Percentiles rank a stretch among this genome's conserved stretches.
phyloP scores from a whole-genome alignment of 2,113 vertebrate genomes.

The Perca schrenkii region DNA sequence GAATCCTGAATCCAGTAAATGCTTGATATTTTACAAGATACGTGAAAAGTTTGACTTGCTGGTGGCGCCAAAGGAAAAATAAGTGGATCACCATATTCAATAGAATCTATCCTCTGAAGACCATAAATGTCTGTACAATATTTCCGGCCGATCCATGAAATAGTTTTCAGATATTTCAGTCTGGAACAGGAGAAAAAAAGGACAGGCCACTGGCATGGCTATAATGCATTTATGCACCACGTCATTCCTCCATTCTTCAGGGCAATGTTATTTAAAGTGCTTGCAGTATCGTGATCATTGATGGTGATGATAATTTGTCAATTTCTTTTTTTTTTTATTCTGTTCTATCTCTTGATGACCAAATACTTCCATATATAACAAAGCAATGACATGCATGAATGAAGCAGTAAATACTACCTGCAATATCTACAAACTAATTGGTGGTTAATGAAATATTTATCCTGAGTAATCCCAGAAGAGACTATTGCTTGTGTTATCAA shows the following conservation, averaged over 20 bases:
- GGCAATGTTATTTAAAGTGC: not conserved
- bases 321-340: not conserved
- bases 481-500: not conserved
- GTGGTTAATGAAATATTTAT: constrained; percentile 2
- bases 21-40: not conserved
- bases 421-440: constrained; percentile 20
- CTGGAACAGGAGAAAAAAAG: not conserved
- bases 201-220: no score
- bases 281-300: not conserved
- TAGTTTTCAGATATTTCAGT: not conserved
- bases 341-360: not conserved
- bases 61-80: not conserved
- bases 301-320: not conserved
- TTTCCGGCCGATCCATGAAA: not conserved
- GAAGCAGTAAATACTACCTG: not conserved
- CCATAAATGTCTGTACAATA: not conserved
- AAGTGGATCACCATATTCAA: not conserved
- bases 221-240: not conserved
- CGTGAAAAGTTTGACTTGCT: not conserved
- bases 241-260: not conserved
- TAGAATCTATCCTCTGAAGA: not conserved
- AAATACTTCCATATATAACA: not conserved
- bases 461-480: not conserved
- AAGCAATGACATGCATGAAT: not conserved
- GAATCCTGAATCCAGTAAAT: not conserved